phyloP scores from a whole-genome alignment of 2,888 invertebrate species.

The Archaeoteleia sp. region DNA sequence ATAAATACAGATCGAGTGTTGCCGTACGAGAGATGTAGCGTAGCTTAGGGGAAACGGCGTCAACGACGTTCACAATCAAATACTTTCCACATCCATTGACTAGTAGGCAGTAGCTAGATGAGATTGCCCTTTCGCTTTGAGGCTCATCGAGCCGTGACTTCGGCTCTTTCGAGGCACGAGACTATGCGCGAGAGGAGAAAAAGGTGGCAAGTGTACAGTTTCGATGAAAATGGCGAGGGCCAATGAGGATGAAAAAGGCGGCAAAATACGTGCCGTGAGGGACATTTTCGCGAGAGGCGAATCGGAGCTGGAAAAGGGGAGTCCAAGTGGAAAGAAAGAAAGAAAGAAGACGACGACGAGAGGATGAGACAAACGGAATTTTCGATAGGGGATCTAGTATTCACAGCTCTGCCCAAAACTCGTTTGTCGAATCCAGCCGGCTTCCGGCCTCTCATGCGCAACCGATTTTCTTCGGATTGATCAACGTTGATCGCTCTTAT shows the following conservation, averaged over 20 bases:
- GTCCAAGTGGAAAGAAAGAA: conserved; percentile 27
- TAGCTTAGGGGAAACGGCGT: conserved; percentile 43
- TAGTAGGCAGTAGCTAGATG: conserved; percentile 48
- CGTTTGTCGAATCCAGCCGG: conserved; percentile 59
- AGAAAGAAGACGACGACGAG: conserved; percentile 7
- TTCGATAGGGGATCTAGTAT: conserved; percentile 67
- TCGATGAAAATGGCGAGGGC: conserved; percentile 47
- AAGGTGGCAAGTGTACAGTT: conserved; percentile 67
- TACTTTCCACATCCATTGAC: conserved; percentile 48
- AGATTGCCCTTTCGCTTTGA: conserved; percentile 54
- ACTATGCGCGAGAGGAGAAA: conserved; percentile 21
- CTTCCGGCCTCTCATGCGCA: conserved; percentile 11
- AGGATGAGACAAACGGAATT: conserved; percentile 67
- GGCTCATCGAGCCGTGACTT: conserved; percentile 47
- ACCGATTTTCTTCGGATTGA: conserved; percentile 27
- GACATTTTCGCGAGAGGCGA: conserved; percentile 21
- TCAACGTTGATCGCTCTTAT: conserved; percentile 35
- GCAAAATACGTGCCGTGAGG: conserved; percentile 28
- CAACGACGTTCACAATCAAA: conserved; percentile 45
- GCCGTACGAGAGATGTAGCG: conserved; percentile 14
- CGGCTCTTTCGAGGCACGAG: conserved; percentile 28
- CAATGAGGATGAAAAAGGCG: conserved; percentile 35
- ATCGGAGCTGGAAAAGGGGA: conserved; percentile 20
- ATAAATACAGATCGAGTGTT: conserved; percentile 19
- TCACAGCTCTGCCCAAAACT: conserved; percentile 60